phyloP scores from a whole-genome alignment of 2,113 vertebrate genomes.

The Brienomyrus brachyistius region DNA sequence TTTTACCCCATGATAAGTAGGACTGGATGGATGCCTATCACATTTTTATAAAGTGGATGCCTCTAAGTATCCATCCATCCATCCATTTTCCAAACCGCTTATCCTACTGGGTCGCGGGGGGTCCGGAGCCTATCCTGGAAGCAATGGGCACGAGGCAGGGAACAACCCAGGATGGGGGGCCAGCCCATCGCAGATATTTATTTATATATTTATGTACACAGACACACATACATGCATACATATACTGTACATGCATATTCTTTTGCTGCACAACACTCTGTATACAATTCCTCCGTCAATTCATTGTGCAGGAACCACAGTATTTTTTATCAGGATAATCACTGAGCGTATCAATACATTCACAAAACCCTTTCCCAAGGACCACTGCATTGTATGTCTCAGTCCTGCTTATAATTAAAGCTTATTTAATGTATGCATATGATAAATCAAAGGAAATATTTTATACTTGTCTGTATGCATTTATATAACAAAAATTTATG shows the following conservation, averaged over 20 bases:
- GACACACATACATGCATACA: too few species aligned
- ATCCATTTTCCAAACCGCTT: too few species aligned
- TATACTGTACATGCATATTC: too few species aligned
- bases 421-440: neutral
- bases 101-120: too few species aligned
- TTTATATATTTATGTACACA: too few species aligned
- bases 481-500: neutral
- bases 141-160: too few species aligned
- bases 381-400: neutral
- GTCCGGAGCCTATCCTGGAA: too few species aligned
- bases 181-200: too few species aligned
- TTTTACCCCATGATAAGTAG: neutral
- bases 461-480: neutral
- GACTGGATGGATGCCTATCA: neutral
- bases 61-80: neutral
- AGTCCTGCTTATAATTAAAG: neutral
- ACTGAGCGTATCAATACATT: neutral
- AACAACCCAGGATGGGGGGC: too few species aligned
- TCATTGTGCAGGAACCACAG: slow-evolving; percentile 11
- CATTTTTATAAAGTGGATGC: neutral
- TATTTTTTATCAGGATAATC: neutral
- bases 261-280: neutral
- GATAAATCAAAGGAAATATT: neutral
- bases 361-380: neutral
- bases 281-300: neutral